phyloP scores from a whole-genome alignment of 2,113 vertebrate species.

The Thalassoma bifasciatum region DNA sequence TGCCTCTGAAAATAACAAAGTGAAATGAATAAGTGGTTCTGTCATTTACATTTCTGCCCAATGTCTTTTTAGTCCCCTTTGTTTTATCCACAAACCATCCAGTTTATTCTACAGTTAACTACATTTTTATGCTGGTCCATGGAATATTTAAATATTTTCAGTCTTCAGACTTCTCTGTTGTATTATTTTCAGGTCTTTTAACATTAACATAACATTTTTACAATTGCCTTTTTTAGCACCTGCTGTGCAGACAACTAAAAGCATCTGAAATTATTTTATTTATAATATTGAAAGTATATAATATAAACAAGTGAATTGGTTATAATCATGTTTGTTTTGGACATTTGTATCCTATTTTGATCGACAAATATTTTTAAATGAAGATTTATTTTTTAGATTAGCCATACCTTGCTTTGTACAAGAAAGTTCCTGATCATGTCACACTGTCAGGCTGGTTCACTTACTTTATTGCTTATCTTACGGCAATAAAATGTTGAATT shows the following conservation, averaged over 20 bases:
- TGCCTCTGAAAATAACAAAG: not conserved
- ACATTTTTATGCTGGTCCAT: slow-evolving; percentile 46
- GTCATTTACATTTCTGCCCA: slow-evolving; percentile 3
- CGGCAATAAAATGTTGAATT: slow-evolving; percentile 77
- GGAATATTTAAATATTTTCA: slow-evolving; percentile 41
- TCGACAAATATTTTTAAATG: slow-evolving; percentile 77
- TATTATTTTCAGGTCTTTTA: slow-evolving; percentile 66
- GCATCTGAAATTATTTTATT: slow-evolving; percentile 74
- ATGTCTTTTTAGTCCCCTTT: slow-evolving; percentile 38
- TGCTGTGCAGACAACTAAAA: slow-evolving; percentile 81
- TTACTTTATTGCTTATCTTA: slow-evolving; percentile 73
- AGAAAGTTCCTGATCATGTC: slow-evolving; percentile 76
- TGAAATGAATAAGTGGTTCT: not conserved
- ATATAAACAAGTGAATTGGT: slow-evolving; percentile 72
- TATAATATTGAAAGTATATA: slow-evolving; percentile 80
- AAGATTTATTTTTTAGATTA: slow-evolving; percentile 75
- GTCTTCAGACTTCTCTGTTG: slow-evolving; percentile 49
- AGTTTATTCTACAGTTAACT: slow-evolving; percentile 35
- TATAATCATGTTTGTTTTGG: slow-evolving; percentile 76
- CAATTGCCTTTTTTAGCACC: slow-evolving; percentile 80
- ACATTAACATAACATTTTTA: slow-evolving; percentile 68
- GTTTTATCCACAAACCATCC: slow-evolving; percentile 40
- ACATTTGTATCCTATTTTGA: slow-evolving; percentile 78
- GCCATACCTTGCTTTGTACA: slow-evolving; percentile 75
- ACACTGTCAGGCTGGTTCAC: slow-evolving; percentile 77